Conservation (phyloP, 1,140 invertebrate genomes). For the Dinoponera quadriceps region DNA sequence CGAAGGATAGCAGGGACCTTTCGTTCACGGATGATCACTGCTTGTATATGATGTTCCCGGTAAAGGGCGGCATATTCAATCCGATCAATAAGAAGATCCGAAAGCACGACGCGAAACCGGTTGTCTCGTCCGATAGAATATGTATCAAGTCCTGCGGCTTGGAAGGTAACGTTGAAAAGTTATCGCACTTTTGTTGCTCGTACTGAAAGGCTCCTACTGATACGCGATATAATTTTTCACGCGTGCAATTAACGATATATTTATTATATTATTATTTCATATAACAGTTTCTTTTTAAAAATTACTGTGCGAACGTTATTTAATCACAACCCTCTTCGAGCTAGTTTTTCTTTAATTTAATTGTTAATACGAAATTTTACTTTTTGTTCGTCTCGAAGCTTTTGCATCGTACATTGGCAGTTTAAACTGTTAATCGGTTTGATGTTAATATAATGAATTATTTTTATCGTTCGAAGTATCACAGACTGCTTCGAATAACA, state of each 20-base stretch:
- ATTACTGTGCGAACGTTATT: too few species aligned
- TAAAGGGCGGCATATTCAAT: conserved; percentile 93
- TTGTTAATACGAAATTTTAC: too few species aligned
- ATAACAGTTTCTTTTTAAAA: too few species aligned
- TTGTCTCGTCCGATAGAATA: conserved; percentile 92
- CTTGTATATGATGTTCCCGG: conserved; percentile 95
- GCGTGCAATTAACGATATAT: background rate
- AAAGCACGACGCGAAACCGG: conserved; percentile 92
- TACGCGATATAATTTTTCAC: conserved; percentile 1
- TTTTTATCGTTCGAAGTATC: background rate
- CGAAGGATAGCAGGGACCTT: conserved; percentile 92
- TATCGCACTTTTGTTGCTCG: conserved; percentile 25
- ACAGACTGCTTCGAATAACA: background rate
- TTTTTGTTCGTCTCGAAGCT: too few species aligned
- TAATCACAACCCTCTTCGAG: too few species aligned
- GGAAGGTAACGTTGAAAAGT: conserved; percentile 85
- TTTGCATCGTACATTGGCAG: too few species aligned
- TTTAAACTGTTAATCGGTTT: too few species aligned
- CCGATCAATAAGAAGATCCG: conserved; percentile 94
- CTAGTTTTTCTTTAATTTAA: too few species aligned
- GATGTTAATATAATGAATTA: too few species aligned
- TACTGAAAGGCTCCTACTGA: background rate
- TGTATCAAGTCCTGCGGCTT: conserved; percentile 93
- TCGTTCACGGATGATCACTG: conserved; percentile 94
- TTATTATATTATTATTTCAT: too few species aligned